These are phyloP conservation scores for Oscheius sp. DNA, from an alignment of 2,888 invertebrate genomes.

Conservation along the genomic window DNA sequence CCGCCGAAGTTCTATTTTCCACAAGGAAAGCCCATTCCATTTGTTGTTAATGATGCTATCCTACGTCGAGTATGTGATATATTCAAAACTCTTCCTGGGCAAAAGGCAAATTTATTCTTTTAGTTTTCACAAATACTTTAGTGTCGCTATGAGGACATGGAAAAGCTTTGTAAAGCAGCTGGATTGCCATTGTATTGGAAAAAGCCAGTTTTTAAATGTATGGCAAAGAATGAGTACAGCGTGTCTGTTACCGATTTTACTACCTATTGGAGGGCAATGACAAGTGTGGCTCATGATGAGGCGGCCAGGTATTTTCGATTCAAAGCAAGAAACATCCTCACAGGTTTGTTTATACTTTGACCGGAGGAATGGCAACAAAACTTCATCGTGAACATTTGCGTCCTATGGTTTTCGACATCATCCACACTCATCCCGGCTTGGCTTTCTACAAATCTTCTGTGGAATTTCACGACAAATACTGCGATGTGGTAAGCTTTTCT, in stretches of 20 bases:
- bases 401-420: slow-evolving; percentile 82
- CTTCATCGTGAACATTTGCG: slow-evolving; percentile 20
- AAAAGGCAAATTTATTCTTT: slow-evolving; percentile 40
- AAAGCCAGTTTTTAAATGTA: slow-evolving; percentile 83
- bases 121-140: slow-evolving; percentile 17
- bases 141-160: slow-evolving; percentile 57
- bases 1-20: slow-evolving; percentile 62
- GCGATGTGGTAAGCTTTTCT: slow-evolving; percentile 82
- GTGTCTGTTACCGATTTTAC: slow-evolving; percentile 51
- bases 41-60: slow-evolving; percentile 60
- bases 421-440: slow-evolving; percentile 84
- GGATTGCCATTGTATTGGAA: slow-evolving; percentile 96
- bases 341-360: slow-evolving; percentile 73
- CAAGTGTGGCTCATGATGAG: slow-evolving; percentile 65
- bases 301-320: slow-evolving; percentile 54
- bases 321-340: neutral
- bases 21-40: slow-evolving; percentile 61
- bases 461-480: slow-evolving; percentile 97
- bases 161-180: slow-evolving; percentile 79
- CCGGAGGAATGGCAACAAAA: slow-evolving; percentile 44
- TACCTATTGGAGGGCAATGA: slow-evolving; percentile 62
- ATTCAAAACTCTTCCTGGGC: slow-evolving; percentile 54
- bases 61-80: slow-evolving; percentile 56
- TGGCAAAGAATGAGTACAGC: neutral
- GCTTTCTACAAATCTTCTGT: slow-evolving; percentile 95